Evolutionary conservation across 1,140 invertebrate genomes (phyloP), one percentile per base, ranked within the genome.

Genomic region (Streblospio benedicti): DNA sequence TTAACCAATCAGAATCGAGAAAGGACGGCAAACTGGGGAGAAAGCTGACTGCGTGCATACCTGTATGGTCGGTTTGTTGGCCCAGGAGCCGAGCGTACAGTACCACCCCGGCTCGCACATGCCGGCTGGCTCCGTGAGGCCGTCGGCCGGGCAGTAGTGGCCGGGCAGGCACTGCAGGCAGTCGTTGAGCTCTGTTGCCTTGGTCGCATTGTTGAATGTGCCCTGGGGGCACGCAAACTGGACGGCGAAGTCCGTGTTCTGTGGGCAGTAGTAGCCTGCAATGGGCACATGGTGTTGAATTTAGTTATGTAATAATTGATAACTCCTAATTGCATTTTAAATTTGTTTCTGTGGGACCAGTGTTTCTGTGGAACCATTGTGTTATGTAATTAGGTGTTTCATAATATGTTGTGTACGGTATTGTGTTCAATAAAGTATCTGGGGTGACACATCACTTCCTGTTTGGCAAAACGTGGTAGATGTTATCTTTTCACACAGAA

Each of bases 221-320:
- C 73, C 73, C 62, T 73, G 72, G 41, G 62, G 55, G 60, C 73
- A 75, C 9, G 70, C 70, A 57, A 66, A 73, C 64, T 75, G 73
- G n/a, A 45, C 56, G 30, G 67, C 63, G 65, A 73, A 75, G 57
- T 70, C 65, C 44, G 71, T 73, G 3, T 65, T 66, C 30, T 38
- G 38, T 60, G 67, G 69, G 60, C 73, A 75, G 43, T 66, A 75
- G 58, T 72, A 56, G 44, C 73, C 72, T 74, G 57, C 33, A 69
- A 67, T 53, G 4, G 61, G 43, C 16, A 53, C 50, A 23, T 41
- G 51, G 45, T 55, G 20, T 25, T 1, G 30, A 31, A 43, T 9
- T 23, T n/a, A 59, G 32, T 27, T 43, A 30, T 52, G 58, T 41
- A 41, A 43, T 41, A 56, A 41, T 33, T 57, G 31, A 51, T 18